Percentiles rank a stretch among this genome's conserved stretches.
These are phyloP conservation scores for Drosophila seguyi DNA, from an alignment of 1,140 invertebrate genomes.

Conservation along the genomic window DNA sequence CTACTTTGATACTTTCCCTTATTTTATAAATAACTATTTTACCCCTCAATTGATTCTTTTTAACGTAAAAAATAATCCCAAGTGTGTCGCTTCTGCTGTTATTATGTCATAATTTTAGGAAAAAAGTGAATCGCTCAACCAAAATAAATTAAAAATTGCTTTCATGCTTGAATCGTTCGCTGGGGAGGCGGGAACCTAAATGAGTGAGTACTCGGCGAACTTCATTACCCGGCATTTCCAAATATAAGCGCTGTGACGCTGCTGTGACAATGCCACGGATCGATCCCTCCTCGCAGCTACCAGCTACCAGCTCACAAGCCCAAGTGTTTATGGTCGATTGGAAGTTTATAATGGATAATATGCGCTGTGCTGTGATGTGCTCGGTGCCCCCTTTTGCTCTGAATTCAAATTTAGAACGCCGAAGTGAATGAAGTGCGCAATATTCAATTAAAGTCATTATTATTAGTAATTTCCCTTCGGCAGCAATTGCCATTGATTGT, in stretches of 20 bases:
- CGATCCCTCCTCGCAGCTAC: slow-evolving; percentile 42
- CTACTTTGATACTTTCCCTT: not conserved
- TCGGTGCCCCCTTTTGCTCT: slow-evolving; percentile 16
- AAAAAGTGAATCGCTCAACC: slow-evolving; percentile 79
- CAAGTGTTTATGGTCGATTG: slow-evolving; percentile 84
- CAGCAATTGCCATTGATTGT: slow-evolving; percentile 59
- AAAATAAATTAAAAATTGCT: slow-evolving; percentile 84
- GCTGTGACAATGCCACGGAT: slow-evolving; percentile 48
- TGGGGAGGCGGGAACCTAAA: not conserved
- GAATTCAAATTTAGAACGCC: slow-evolving; percentile 62
- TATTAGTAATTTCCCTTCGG: slow-evolving; percentile 80
- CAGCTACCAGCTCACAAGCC: slow-evolving; percentile 8
- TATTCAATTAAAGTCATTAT: slow-evolving; percentile 84
- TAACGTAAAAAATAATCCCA: not conserved
- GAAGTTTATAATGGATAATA: slow-evolving; percentile 78
- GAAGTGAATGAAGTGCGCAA: slow-evolving; percentile 81
- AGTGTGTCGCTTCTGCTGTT: slow-evolving; percentile 46
- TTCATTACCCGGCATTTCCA: slow-evolving; percentile 66
- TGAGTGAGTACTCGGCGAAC: slow-evolving; percentile 47
- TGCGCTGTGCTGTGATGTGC: slow-evolving; percentile 20
- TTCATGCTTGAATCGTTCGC: slow-evolving; percentile 77
- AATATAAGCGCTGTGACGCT: slow-evolving; percentile 64
- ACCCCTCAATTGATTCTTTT: not conserved
- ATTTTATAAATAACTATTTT: not conserved
- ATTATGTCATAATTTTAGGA: slow-evolving; percentile 84